Conservation (phyloP, 1,140 invertebrate genomes). For the Helicorthomorpha holstii region DNA sequence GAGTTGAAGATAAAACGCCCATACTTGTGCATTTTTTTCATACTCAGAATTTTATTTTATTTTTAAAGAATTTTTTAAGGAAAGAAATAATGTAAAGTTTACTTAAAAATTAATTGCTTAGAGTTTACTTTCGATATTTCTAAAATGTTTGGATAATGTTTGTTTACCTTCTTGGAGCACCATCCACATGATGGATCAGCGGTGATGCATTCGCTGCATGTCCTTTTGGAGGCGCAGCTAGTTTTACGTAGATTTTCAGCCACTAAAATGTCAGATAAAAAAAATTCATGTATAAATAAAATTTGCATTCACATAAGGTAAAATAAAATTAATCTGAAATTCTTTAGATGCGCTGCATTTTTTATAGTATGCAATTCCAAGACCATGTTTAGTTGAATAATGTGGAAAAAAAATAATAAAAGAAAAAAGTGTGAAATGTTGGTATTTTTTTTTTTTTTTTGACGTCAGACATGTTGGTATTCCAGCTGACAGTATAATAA, state of each 20-base stretch:
- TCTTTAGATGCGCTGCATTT: too few species aligned
- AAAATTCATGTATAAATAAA: too few species aligned
- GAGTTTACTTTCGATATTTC: neutral
- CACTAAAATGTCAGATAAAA: neutral
- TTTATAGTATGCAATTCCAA: too few species aligned
- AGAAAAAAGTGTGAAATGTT: too few species aligned
- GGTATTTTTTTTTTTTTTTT: too few species aligned
- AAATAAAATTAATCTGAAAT: too few species aligned
- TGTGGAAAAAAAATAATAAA: too few species aligned
- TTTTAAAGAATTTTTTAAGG: neutral
- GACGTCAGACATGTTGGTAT: too few species aligned
- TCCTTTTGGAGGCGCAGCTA: neutral
- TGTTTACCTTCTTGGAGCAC: neutral
- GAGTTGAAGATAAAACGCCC: neutral
- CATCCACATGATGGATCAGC: neutral
- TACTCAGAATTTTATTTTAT: neutral
- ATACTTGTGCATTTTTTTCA: neutral
- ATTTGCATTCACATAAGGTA: too few species aligned
- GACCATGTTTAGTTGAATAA: too few species aligned
- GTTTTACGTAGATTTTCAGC: neutral
- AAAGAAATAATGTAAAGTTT: neutral
- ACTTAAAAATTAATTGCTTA: neutral
- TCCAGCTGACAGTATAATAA: too few species aligned
- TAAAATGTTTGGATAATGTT: neutral
- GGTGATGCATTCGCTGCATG: neutral